Base-by-base conservation (phyloP, 2,888 invertebrate genomes). In the Hyles lineata region DNA sequence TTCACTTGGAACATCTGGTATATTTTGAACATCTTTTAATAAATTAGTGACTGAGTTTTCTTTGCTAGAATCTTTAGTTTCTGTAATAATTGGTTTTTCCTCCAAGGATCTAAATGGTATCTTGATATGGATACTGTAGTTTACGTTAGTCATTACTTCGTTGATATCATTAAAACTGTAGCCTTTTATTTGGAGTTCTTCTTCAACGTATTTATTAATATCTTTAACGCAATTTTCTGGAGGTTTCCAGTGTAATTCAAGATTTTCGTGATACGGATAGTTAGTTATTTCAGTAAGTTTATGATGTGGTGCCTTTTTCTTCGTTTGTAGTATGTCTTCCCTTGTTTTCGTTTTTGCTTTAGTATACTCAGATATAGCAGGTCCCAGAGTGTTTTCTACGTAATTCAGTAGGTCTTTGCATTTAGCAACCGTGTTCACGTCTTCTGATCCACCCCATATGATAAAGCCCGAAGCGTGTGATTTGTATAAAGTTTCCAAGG, bases 401-500 rank as follows among this genome's bases (percentile, higher is more conserved):
- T 97, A 97, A 9, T 95, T 85, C 63, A 90, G 89, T 9, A 97
- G 92, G 4, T 93, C 85, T 58, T 90, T 82, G 83, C 97, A 97
- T 85, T 97, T 97, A 15, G 88, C 87, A 74, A 92, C 91, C 6
- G 95, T 96, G 80, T 96, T 96, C 0, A 97, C 96, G 81, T 97
- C 97, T 70, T 94, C 95, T 0, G 96, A 97, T 82, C 97, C 96
- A 11, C 97, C 97, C 97, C 97, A 97, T 69, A 97, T 94, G 3
- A 97, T 95, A 55, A 96, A 89, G 0, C 97, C 97, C 74, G 96
- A 94, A 7, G 96, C 95, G 15, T 95, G 95, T n/a, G 95, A 94
- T 72, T 93, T 91, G 76, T 95, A 94, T 23, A 97, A 88, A 4
- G 95, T 93, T 58, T 89, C 87, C 3, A 97, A 85, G 0, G 95